A percentile compares a stretch with the other conserved stretches of the same genome.
These are phyloP conservation scores for Pimpla rufipes DNA, from an alignment of 2,888 invertebrate genomes.

Conservation along the genomic window DNA sequence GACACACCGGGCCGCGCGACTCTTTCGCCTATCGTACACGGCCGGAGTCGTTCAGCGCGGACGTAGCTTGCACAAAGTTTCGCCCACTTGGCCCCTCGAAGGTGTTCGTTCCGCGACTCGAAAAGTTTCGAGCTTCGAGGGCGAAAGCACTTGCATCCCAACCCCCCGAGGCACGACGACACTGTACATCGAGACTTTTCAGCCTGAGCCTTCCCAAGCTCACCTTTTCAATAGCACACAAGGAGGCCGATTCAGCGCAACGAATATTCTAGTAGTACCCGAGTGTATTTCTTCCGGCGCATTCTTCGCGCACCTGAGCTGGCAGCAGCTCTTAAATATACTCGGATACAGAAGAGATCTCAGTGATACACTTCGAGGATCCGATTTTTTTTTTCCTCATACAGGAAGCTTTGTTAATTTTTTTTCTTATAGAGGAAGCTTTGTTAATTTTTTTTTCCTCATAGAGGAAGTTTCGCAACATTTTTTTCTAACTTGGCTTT, in stretches of 20 bases:
- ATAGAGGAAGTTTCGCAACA: too few relatives aligned
- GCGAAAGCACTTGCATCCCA: conserved; percentile 47
- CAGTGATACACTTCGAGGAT: too few relatives aligned
- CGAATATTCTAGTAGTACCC: conserved; percentile 1
- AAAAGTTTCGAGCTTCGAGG: conserved; percentile 63
- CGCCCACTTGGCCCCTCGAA: conserved; percentile 52
- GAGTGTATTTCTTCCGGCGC: not conserved
- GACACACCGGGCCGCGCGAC: not conserved
- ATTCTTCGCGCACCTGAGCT: not conserved
- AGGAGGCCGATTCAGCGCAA: not conserved
- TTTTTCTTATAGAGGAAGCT: too few relatives aligned
- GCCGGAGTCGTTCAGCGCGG: not conserved
- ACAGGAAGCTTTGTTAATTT: too few relatives aligned
- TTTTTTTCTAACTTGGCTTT: too few relatives aligned
- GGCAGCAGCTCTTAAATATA: too few relatives aligned
- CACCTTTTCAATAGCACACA: conserved; percentile 56
- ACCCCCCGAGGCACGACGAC: conserved; percentile 53
- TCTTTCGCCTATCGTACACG: not conserved
- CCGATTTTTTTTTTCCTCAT: too few relatives aligned
- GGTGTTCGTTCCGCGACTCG: conserved; percentile 59
- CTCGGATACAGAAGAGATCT: too few relatives aligned
- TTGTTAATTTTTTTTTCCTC: too few relatives aligned
- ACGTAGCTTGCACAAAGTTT: conserved; percentile 58
- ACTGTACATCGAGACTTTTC: conserved; percentile 11
- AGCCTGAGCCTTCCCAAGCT: conserved; percentile 12